Base-by-base conservation (phyloP, 2,797 vertebrate genomes). In the Onychomys torridus region DNA sequence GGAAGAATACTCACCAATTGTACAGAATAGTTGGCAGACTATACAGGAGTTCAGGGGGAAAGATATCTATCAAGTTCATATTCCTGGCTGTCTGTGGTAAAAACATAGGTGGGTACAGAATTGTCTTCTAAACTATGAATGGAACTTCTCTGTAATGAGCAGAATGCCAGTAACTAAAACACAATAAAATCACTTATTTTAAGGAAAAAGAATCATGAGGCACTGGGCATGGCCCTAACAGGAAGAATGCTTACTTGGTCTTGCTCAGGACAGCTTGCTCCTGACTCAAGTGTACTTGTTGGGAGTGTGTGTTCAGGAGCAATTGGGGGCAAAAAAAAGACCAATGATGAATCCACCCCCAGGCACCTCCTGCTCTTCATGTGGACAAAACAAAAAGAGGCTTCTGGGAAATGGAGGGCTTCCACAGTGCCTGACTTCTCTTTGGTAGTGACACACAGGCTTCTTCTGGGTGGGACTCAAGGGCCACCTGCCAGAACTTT, bases 401-500 rank as follows among this genome's bases (percentile, higher is more conserved):
- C 89, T 95, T 79, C 3, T 87, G 55, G 75, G 67, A 34, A 9
- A 34, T 19, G 9, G 59, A 94, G 27, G 32, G 40, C 43, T 75
- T 69, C 79, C 61, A n/a, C 29, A 0, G 63, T 14, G 87, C 71
- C 94, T 85, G 25, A 67, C 46, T 95, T 84, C 77, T 46, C 73
- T 94, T 87, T 27, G 61, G 59, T 29, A 43, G 55, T 90, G 91
- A 84, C 93, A 86, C 37, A 27, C 75, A 91, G 79, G 57, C 86
- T 97, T 75, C 91, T 97, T 78, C 96, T 96, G 97, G 96, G 98
- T 97, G 93, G 97, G 84, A 96, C 95, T 96, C 97, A 94, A 96
- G 88, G 97, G 98, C 97, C 34, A 95, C 92, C 96, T 97, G 98
- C 97, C 98, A 98, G 97, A 55, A 95, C 89, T 85, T 89, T 57